Evolutionary conservation across 1,140 invertebrate genomes (phyloP).

Genomic region (Drosophila yakuba): DNA sequence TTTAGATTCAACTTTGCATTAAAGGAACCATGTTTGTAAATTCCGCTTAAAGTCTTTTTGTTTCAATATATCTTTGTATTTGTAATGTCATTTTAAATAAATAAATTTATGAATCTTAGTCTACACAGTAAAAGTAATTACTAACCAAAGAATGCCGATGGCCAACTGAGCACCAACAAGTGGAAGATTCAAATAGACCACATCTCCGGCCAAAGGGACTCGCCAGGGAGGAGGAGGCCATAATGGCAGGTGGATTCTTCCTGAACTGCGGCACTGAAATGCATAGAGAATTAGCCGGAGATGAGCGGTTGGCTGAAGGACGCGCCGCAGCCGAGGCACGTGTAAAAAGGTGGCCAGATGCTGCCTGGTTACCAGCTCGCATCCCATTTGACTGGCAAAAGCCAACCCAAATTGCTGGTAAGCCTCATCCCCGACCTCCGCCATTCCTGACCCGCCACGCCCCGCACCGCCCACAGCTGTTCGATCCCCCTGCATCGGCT

Average conservation of each 20-base stretch:
- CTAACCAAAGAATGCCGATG: background rate
- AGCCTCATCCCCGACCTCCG: constrained; percentile 41
- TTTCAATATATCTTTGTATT: background rate
- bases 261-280: constrained; percentile 43
- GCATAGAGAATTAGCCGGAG: constrained; percentile 59
- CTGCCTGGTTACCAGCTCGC: constrained; percentile 21
- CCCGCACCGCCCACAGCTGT: too few species aligned
- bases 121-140: too few species aligned
- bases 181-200: constrained; percentile 44
- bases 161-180: constrained; percentile 21
- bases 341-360: constrained; percentile 53
- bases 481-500: background rate
- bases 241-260: constrained; percentile 38
- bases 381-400: constrained; percentile 53
- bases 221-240: background rate
- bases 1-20: too few species aligned
- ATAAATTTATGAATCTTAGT: too few species aligned
- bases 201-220: constrained; percentile 22
- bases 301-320: constrained; percentile 44
- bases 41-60: too few species aligned
- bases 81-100: background rate
- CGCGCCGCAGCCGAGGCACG: constrained; percentile 29
- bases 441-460: too few species aligned
- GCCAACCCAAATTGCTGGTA: constrained; percentile 75
- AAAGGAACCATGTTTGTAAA: too few species aligned